Conservation (phyloP, 2,797 vertebrate species). For the Protonibea diacanthus region DNA sequence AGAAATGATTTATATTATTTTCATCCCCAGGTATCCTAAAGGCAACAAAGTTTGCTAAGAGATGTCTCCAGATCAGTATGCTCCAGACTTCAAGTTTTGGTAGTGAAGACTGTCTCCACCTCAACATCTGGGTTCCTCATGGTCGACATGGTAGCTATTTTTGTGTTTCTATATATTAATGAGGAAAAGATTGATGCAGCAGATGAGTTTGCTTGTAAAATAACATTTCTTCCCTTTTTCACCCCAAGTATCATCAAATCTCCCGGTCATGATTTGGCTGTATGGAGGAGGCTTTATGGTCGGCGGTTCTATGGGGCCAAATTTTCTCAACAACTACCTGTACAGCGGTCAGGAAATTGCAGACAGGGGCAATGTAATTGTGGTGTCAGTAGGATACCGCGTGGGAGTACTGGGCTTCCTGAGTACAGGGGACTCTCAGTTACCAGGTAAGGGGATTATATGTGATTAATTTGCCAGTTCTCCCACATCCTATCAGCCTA, state of each 20-base stretch:
- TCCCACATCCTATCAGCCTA: neutral
- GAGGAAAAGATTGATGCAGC: fast-evolving
- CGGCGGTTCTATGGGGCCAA: conserved; percentile 85
- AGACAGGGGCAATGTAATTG: conserved; percentile 89
- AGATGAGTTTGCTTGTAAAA: neutral
- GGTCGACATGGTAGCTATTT: conserved; percentile 59
- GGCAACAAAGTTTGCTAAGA: conserved; percentile 77
- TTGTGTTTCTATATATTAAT: neutral
- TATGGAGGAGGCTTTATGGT: conserved; percentile 89
- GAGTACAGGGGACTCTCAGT: conserved; percentile 88
- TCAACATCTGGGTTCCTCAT: conserved; percentile 95
- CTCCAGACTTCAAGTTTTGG: conserved; percentile 80
- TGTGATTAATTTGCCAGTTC: neutral
- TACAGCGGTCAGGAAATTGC: conserved; percentile 90
- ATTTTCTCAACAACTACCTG: conserved; percentile 88
- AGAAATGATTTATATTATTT: neutral
- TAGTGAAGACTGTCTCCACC: conserved; percentile 90
- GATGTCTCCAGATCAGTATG: conserved; percentile 87
- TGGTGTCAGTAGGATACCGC: conserved; percentile 91
- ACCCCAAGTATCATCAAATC: conserved; percentile 85
- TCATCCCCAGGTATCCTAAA: conserved; percentile 83
- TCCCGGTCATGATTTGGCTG: conserved; percentile 93
- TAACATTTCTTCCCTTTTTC: neutral
- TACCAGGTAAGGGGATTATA: conserved; percentile 83
- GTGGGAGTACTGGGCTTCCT: conserved; percentile 93